Conservation (phyloP, 2,797 vertebrate species). For the Neostethus bicornis region DNA sequence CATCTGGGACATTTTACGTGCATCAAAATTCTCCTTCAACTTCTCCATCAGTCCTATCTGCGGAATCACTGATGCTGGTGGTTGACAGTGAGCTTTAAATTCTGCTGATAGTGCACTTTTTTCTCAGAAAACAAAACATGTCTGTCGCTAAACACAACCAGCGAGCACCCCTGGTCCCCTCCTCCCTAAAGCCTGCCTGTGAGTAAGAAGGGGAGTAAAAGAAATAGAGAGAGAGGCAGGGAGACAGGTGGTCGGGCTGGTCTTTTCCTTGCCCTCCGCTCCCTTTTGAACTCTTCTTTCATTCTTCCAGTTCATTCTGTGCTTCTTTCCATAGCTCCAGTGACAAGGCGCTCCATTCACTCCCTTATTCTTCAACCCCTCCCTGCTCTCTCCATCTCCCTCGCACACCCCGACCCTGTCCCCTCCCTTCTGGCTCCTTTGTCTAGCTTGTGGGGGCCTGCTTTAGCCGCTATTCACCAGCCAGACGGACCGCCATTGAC, state of each 20-base stretch:
- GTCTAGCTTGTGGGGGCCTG: constrained; percentile 73
- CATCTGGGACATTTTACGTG: constrained; percentile 4
- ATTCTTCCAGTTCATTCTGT: constrained; percentile 82
- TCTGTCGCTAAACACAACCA: constrained; percentile 57
- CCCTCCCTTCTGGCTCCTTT: constrained; percentile 72
- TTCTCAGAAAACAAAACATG: constrained; percentile 66
- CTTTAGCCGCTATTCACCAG: constrained; percentile 82
- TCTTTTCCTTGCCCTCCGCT: constrained; percentile 78
- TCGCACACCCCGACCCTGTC: constrained; percentile 62
- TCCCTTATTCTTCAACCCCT: constrained; percentile 73
- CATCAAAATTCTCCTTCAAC: no score
- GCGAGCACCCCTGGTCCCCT: constrained; percentile 25
- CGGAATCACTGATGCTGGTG: constrained; percentile 17
- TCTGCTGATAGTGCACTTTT: constrained; percentile 71
- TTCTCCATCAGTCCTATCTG: constrained; percentile 4
- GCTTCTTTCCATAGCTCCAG: constrained; percentile 76
- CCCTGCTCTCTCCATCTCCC: constrained; percentile 59
- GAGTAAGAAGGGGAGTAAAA: constrained; percentile 69
- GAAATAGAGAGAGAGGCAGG: constrained; percentile 58
- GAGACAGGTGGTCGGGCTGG: constrained; percentile 81
- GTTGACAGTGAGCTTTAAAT: constrained; percentile 62
- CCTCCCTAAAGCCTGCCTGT: constrained; percentile 38
- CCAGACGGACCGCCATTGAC: constrained; percentile 85
- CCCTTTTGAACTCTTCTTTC: constrained; percentile 83
- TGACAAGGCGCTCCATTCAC: constrained; percentile 83